phyloP scores from a whole-genome alignment of 2,888 invertebrate species.

The Mythimna pallens region DNA sequence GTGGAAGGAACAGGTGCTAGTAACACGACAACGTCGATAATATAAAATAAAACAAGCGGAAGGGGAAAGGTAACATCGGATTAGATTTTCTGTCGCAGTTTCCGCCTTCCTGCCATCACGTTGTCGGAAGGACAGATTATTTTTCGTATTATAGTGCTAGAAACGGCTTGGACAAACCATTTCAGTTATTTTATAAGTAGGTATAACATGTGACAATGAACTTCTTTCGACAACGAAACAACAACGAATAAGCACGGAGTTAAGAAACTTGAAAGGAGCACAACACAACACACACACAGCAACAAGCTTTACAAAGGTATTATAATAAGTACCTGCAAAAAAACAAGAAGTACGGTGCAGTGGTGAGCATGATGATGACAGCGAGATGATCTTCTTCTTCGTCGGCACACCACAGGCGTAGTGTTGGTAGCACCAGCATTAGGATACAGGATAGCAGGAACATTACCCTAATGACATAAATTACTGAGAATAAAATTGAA shows the following conservation, averaged over 20 bases:
- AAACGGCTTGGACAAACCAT: neutral
- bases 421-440: slow-evolving; percentile 95
- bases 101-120: neutral
- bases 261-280: neutral
- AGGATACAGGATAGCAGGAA: slow-evolving; percentile 98
- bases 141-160: no score
- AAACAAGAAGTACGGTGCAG: slow-evolving; percentile 98
- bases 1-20: neutral
- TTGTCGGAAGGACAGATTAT: neutral
- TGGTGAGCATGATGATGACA: slow-evolving; percentile 98
- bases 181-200: neutral
- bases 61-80: neutral
- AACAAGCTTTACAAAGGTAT: no score
- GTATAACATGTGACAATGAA: no score
- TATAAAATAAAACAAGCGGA: slow-evolving; percentile 3
- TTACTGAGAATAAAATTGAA: no score
- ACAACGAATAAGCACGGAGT: neutral
- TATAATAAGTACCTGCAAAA: slow-evolving; percentile 94
- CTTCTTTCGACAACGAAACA: no score
- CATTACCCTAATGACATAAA: slow-evolving; percentile 92
- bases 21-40: neutral
- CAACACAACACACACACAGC: no score
- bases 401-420: slow-evolving; percentile 96
- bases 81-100: slow-evolving; percentile 12
- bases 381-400: slow-evolving; percentile 97